Evolutionary conservation across 2,888 invertebrate species (phyloP), one percentile per base, ranked within the genome.

Genomic region (Argyra leucocephala): DNA sequence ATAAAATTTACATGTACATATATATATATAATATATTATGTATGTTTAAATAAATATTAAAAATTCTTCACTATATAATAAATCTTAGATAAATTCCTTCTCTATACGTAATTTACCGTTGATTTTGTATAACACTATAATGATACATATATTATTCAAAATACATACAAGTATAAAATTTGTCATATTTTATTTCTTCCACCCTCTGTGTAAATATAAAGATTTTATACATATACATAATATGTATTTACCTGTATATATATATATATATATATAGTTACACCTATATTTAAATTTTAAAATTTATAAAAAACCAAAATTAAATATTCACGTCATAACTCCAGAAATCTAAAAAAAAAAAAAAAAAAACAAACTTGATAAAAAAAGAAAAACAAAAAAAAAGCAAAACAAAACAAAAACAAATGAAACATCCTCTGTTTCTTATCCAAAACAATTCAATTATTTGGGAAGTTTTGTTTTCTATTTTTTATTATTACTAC

Each of bases 291-390:
- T 15, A 48, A 48, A 48, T 18, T 48, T 18, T 2, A 15, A 48
- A 48, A 48, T 37, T 6, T 37, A 15, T 37, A 48, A 18, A 48
- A 48, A 48, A n/a, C 5, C 12, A 18, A 15, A 48, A 48, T 48
- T 48, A 48, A 48, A 48, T 48, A 48, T 48, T 48, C 48, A 48
- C 48, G 48, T 48, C 48, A 48, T 48, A 48, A 48, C 48, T 48
- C 48, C 48, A 48, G 48, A 48, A 48, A 18, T 48, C 48, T 48
- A 7, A 31, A 31, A 31, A 5, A 18, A 48, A 48, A 37, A 5
- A 37, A 37, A 5, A 12, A 37, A 26, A 6, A 6, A 26, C 26
- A 7, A 26, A 26, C n/a, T 48, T 18, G 12, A 5, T 48, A 48
- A 48, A 37, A 5, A 37, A 37, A 5, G 15, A 37, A 26, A 6